These are phyloP conservation scores for Rhabdophis nuchalis DNA, from an alignment of 2,797 vertebrate species.

Conservation along the genomic window DNA sequence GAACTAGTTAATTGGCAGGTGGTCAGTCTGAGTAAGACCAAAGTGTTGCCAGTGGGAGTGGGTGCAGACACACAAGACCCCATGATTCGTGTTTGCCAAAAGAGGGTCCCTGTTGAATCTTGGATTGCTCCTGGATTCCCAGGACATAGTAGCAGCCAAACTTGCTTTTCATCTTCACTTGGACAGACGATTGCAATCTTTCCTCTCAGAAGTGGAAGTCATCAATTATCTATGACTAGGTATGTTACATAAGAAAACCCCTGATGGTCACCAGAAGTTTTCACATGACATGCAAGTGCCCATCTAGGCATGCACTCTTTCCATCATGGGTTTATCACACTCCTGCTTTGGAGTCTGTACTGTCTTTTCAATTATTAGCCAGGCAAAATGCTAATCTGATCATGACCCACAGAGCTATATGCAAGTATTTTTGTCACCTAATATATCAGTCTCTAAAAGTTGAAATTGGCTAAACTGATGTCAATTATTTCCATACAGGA, in stretches of 20 bases:
- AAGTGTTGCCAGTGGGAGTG: not conserved
- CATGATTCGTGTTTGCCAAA: conserved; percentile 8
- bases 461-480: not conserved
- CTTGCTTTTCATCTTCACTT: conserved; percentile 41
- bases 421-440: conserved; percentile 7
- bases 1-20: conserved; percentile 20
- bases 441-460: conserved; percentile 1
- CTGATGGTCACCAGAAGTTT: not conserved
- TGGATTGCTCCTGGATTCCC: conserved; percentile 34
- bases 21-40: conserved; percentile 10
- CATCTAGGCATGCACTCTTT: not conserved
- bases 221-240: conserved; percentile 2
- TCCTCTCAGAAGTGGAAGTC: conserved; percentile 9
- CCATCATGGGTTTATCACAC: not conserved
- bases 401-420: conserved; percentile 14
- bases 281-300: not conserved
- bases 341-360: not conserved
- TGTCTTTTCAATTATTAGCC: conserved; percentile 22
- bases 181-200: conserved; percentile 29
- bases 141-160: conserved; percentile 25
- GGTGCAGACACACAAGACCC: conserved; percentile 2
- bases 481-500: conserved; percentile 21
- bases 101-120: conserved; percentile 36
- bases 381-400: conserved; percentile 5
- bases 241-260: not conserved